Conservation (phyloP, 2,113 vertebrate species). For the Falco punctatus region DNA sequence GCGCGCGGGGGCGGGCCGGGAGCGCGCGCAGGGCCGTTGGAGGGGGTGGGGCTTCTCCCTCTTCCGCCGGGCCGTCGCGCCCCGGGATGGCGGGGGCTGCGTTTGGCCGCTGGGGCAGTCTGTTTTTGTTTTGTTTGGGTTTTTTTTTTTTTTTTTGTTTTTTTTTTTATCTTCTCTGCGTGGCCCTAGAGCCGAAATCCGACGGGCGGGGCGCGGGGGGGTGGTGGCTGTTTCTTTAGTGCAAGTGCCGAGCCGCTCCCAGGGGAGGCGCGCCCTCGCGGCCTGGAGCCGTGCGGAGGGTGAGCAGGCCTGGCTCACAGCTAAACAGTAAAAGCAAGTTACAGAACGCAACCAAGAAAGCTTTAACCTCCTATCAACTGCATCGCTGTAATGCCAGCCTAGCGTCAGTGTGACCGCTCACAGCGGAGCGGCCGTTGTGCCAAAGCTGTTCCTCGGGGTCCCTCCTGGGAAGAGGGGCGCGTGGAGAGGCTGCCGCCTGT, state of each 20-base stretch:
- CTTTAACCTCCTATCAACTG: background rate
- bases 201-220: rapidly evolving
- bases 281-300: background rate
- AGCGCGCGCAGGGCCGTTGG: too few relatives aligned
- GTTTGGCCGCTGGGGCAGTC: too few relatives aligned
- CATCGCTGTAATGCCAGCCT: background rate
- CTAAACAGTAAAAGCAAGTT: background rate
- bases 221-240: too few relatives aligned
- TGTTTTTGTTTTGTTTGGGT: too few relatives aligned
- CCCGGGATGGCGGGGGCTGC: too few relatives aligned
- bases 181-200: background rate
- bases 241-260: background rate
- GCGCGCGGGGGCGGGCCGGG: too few relatives aligned
- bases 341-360: background rate
- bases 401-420: background rate
- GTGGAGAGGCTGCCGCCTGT: rapidly evolving
- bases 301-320: rapidly evolving
- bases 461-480: background rate
- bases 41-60: too few relatives aligned
- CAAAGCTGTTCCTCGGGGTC: rapidly evolving
- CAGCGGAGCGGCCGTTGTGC: background rate
- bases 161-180: too few relatives aligned
- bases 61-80: too few relatives aligned
- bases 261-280: background rate
- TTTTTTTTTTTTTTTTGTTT: too few relatives aligned